Evolutionary conservation across 1,140 invertebrate species (phyloP), one percentile per base, ranked within the genome.

Genomic region (Drosophila pachea): DNA sequence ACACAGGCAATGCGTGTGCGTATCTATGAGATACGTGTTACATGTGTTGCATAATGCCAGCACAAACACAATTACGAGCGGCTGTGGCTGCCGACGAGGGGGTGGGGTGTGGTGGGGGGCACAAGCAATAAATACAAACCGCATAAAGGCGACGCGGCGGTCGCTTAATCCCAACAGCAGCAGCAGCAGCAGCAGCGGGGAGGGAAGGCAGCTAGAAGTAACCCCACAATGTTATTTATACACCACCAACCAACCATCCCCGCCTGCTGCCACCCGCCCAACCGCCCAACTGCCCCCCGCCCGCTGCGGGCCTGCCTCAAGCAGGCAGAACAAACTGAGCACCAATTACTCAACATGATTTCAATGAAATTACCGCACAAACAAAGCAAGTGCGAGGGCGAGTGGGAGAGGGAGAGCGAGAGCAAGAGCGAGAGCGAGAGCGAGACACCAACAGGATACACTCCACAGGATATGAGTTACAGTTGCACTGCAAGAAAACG

Each of bases 311-410:
- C 22, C 22, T 22, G 22, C 22, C 22, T 22, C 22, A 22, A 22
- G 11, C 22, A 56, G 2, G 14, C 45, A 5, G 61, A 16, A 40
- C 33, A 63, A 48, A 50, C 67, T 48, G 68, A 29, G 70, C 73
- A 68, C 83, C 87, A 88, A 88, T 88, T 88, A 88, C 87, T 88
- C 87, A 88, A 88, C 87, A 88, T 88, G 81, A 88, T 88, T 88
- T 88, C 87, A 87, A 87, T 88, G 84, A 86, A 88, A 88, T 86
- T 88, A 86, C 66, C 66, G 61, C 67, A 58, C 47, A 58, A 40
- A 74, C 60, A 61, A 76, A 74, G 65, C 66, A 74, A 56, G 47
- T 63, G 48, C 47, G 50, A 76, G 45, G 62, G 70, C 61, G 64
- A 59, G 56, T n/a, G 58, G 9, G 55, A 55, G 36, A 11, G 9